Conservation (phyloP, 2,888 invertebrate genomes). For the Phytoseiulus persimilis region DNA sequence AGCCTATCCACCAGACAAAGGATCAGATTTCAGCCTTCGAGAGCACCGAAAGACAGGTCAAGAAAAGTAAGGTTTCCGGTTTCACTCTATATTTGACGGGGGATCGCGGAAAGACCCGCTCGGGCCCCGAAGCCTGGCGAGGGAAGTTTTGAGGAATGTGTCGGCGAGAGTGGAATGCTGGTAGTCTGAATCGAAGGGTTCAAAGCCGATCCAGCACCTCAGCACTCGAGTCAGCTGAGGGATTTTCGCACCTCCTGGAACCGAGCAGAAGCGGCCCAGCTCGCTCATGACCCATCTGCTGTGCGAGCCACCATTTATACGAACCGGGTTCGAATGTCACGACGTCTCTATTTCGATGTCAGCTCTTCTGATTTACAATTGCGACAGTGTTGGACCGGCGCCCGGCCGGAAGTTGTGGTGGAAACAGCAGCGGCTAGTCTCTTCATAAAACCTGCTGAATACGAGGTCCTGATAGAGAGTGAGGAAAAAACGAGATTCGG, state of each 20-base stretch:
- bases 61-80: not conserved
- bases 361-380: not conserved
- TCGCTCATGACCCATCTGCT: too few relatives aligned
- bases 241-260: too few relatives aligned
- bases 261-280: too few relatives aligned
- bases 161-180: too few relatives aligned
- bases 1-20: not conserved
- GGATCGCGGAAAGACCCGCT: too few relatives aligned
- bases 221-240: too few relatives aligned
- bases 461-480: not conserved
- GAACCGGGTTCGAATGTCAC: not conserved
- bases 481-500: not conserved
- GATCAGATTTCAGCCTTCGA: not conserved
- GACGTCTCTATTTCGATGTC: not conserved
- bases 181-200: too few relatives aligned
- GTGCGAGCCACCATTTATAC: too few relatives aligned
- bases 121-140: too few relatives aligned
- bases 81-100: not conserved
- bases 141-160: too few relatives aligned
- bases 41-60: not conserved
- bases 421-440: not conserved
- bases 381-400: not conserved
- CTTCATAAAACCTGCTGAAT: not conserved
- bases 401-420: not conserved
- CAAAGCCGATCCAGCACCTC: too few relatives aligned